phyloP scores from a whole-genome alignment of 2,888 invertebrate genomes.

The Catotricha subobsoleta region DNA sequence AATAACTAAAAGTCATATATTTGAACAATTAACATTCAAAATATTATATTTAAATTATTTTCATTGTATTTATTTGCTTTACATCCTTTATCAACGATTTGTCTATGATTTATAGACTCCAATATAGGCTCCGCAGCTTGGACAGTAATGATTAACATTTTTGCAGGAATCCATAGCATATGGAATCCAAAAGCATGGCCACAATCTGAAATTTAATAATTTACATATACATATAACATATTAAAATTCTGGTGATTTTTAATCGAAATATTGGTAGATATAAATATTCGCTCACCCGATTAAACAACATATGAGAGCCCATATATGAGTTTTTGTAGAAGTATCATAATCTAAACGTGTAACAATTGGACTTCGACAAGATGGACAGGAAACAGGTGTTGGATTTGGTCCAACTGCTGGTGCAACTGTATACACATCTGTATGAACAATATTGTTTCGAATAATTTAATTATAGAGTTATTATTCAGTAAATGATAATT shows the following conservation, averaged over 20 bases:
- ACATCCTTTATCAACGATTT: too few species aligned
- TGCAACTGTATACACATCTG: neutral
- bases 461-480: too few species aligned
- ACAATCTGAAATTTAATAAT: slow-evolving; percentile 21
- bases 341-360: slow-evolving; percentile 21
- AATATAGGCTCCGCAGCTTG: slow-evolving; percentile 35
- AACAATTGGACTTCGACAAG: slow-evolving; percentile 20
- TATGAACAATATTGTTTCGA: too few species aligned
- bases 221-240: neutral
- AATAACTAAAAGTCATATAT: too few species aligned
- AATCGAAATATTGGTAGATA: too few species aligned
- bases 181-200: slow-evolving; percentile 38
- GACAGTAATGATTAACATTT: slow-evolving; percentile 38
- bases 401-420: slow-evolving; percentile 18
- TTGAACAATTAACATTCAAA: too few species aligned
- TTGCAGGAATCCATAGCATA: slow-evolving; percentile 39
- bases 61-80: too few species aligned
- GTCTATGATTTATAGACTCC: slow-evolving; percentile 31
- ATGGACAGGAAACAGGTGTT: slow-evolving; percentile 21
- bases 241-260: too few species aligned
- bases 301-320: slow-evolving; percentile 22
- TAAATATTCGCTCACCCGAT: neutral
- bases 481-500: too few species aligned
- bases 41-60: too few species aligned
- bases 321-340: slow-evolving; percentile 25